Conservation (phyloP, 2,113 vertebrate species). For the Phalacrocorax pelagicus region DNA sequence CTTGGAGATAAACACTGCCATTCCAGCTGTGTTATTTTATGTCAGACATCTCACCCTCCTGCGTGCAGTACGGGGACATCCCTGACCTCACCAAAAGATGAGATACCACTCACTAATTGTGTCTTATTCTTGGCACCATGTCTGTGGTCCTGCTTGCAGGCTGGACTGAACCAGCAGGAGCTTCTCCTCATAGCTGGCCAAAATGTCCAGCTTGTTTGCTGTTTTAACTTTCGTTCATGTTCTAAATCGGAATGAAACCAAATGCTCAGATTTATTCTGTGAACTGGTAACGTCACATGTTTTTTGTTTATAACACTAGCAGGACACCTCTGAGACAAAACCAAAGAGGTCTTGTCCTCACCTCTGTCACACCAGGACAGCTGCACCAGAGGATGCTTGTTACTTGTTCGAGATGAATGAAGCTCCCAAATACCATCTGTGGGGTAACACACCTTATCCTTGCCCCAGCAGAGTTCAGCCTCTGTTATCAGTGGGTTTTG, state of each 20-base stretch:
- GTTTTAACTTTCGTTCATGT: not conserved
- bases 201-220: not conserved
- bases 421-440: not conserved
- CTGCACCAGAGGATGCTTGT: not conserved
- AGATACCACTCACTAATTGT: not conserved
- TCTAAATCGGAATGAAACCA: not conserved
- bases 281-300: not conserved
- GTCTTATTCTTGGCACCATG: not conserved
- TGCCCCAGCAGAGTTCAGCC: not conserved
- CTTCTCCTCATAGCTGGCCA: not conserved
- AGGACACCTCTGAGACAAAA: not conserved
- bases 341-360: not conserved
- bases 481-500: not conserved
- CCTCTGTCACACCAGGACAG: not conserved
- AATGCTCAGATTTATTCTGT: not conserved
- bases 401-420: not conserved
- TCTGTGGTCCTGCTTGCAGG: not conserved
- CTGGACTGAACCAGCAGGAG: not conserved
- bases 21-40: not conserved
- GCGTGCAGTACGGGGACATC: not conserved
- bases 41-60: not conserved
- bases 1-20: not conserved
- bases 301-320: not conserved
- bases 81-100: not conserved
- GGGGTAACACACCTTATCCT: not conserved